Evolutionary conservation across 2,113 vertebrate genomes (phyloP).

Genomic region (Dasypus novemcinctus): DNA sequence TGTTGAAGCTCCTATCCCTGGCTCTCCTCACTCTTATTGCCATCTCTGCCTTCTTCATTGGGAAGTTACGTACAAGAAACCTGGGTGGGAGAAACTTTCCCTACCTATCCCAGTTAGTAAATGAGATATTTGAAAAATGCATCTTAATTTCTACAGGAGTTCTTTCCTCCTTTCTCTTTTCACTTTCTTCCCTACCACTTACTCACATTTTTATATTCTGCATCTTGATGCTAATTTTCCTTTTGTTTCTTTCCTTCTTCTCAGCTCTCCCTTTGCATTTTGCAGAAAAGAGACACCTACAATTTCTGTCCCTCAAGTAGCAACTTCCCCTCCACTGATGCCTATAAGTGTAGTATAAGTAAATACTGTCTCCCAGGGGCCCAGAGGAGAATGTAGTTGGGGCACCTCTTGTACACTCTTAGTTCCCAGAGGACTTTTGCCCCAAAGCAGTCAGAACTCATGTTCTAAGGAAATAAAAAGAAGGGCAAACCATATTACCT

Average conservation of each 20-base stretch:
- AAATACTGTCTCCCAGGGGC: fast-evolving
- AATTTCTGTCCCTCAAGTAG: background rate
- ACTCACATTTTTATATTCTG: fast-evolving
- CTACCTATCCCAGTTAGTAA: too few species aligned
- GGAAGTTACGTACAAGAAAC: background rate
- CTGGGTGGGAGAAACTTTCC: too few species aligned
- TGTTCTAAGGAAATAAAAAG: background rate
- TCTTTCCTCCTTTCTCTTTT: background rate
- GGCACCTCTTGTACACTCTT: background rate
- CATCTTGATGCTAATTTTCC: background rate
- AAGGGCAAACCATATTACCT: background rate
- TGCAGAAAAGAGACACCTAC: too few species aligned
- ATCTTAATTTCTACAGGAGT: background rate
- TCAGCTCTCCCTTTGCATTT: too few species aligned
- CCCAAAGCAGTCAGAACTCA: background rate
- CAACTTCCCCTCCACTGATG: too few species aligned
- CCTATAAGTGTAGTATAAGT: fast-evolving
- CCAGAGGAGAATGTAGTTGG: background rate
- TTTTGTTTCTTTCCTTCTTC: background rate
- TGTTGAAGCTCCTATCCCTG: background rate
- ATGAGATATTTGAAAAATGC: background rate
- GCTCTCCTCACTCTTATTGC: background rate
- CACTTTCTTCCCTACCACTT: background rate
- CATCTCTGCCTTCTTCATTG: background rate
- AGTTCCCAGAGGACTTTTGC: background rate